These are phyloP conservation scores for Caenorhabditis afra DNA, from an alignment of 2,888 invertebrate species.

Conservation along the genomic window DNA sequence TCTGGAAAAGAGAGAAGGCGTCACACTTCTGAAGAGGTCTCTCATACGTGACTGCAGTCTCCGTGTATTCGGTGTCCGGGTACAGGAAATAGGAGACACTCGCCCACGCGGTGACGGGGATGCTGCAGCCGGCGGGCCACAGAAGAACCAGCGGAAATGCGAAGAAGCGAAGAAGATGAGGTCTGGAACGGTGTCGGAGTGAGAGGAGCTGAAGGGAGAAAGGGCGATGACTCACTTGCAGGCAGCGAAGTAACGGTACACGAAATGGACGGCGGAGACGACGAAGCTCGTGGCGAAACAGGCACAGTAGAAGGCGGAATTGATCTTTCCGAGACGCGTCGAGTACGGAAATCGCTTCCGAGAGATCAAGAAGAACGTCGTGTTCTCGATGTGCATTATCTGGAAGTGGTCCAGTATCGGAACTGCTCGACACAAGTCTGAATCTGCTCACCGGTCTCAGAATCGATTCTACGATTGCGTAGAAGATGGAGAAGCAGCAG, in stretches of 20 bases:
- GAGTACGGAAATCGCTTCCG: slow-evolving; percentile 40
- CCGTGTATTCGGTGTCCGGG: slow-evolving; percentile 49
- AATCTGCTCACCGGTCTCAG: slow-evolving; percentile 35
- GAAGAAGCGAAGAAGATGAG: slow-evolving; percentile 37
- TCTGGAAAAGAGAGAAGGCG: not conserved
- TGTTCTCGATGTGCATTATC: slow-evolving; percentile 54
- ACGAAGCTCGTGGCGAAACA: slow-evolving; percentile 48
- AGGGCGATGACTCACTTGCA: slow-evolving; percentile 37
- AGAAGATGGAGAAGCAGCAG: slow-evolving; percentile 43
- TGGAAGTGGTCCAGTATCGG: not conserved
- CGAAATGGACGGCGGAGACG: slow-evolving; percentile 42
- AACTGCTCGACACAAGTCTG: not conserved
- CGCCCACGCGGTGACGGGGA: slow-evolving; percentile 52
- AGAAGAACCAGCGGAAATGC: slow-evolving; percentile 21
- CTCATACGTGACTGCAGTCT: slow-evolving; percentile 40
- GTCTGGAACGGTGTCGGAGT: slow-evolving; percentile 18
- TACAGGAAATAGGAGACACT: slow-evolving; percentile 55
- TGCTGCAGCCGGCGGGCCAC: slow-evolving; percentile 36
- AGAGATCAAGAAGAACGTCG: slow-evolving; percentile 47
- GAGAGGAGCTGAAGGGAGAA: too few relatives aligned
- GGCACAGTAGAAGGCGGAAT: slow-evolving; percentile 45
- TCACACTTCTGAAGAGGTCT: not conserved
- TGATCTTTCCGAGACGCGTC: slow-evolving; percentile 43
- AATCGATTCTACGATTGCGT: slow-evolving; percentile 43
- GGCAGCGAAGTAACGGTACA: slow-evolving; percentile 50